Evolutionary conservation across 2,888 invertebrate genomes (phyloP), one percentile per base, ranked within the genome.

Genomic region (Amphipyra tragopoginis): DNA sequence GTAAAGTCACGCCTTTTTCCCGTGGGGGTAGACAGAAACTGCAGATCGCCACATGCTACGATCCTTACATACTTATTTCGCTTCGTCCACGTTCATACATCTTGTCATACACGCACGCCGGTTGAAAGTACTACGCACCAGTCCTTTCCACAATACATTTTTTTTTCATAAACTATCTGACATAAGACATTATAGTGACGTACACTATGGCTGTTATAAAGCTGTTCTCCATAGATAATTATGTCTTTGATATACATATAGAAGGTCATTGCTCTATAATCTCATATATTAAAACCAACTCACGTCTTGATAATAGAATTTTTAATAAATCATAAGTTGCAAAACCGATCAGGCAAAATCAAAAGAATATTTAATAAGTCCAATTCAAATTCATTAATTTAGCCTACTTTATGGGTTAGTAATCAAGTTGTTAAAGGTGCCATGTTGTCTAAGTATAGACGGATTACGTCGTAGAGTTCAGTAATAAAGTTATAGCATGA

Each of bases 301-400:
- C 69, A 72, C 69, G 69, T 74, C 5, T 50, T 50, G 21, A 33
- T 52, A 21, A 29, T 34, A 51, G 11, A 59, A 34, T 48, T 21
- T 63, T 40, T 11, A 44, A 54, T 59, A 63, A 63, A 59, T 74
- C 60, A 72, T 42, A 51, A 6, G 53, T 71, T 63, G 54, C 53
- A 48, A 74, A 63, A 67, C 61, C 68, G 45, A 70, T 61, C 60
- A 67, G 49, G 14, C 21, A 7, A 38, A 49, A 56, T 53, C 45
- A 72, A 67, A 61, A 45, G 39, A 67, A 56, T 56, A 50, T 65
- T 53, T 10, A 38, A 56, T 48, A 21, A 29, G 54, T 44, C 33
- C 26, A 55, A 49, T 38, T 62, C 29, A 40, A 8, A 59, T 66
- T 65, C 43, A 0, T 29, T 44, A 34, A 34, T 52, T 72, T 54